Conservation (phyloP, 2,797 vertebrate species). For the Chrysocyon brachyurus region DNA sequence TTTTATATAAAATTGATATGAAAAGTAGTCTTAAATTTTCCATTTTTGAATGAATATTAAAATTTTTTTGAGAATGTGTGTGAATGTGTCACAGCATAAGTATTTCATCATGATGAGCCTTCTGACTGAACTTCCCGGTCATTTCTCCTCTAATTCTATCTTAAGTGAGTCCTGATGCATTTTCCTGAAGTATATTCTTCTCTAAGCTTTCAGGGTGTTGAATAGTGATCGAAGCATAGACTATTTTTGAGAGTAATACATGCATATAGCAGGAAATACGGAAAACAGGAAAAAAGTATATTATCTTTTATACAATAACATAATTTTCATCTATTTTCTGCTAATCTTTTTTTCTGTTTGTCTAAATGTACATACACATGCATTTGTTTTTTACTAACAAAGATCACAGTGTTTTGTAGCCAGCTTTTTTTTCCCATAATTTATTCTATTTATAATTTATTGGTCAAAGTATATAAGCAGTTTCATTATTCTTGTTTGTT, state of each 20-base stretch:
- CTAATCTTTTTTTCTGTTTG: not conserved
- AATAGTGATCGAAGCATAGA: not conserved
- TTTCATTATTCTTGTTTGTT: slow-evolving; percentile 68
- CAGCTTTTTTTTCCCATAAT: slow-evolving; percentile 49
- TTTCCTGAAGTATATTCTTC: slow-evolving; percentile 9
- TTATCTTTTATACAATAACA: not conserved
- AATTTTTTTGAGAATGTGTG: not conserved
- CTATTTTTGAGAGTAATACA: slow-evolving; percentile 15
- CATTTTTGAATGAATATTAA: slow-evolving; percentile 28
- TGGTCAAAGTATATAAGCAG: slow-evolving; percentile 52
- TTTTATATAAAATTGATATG: slow-evolving; percentile 18
- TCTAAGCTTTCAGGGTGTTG: not conserved
- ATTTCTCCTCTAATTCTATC: not conserved
- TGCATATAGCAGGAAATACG: slow-evolving; percentile 10
- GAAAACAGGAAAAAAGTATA: not conserved
- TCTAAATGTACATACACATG: slow-evolving; percentile 17
- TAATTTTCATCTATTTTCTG: slow-evolving; percentile 54
- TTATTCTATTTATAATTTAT: slow-evolving; percentile 24
- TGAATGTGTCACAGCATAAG: not conserved
- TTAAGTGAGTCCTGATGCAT: slow-evolving; percentile 24
- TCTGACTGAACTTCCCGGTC: not conserved
- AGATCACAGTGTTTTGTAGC: slow-evolving; percentile 42
- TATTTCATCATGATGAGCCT: not conserved
- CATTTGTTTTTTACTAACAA: slow-evolving; percentile 52
- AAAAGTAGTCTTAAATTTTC: slow-evolving; percentile 30